Evolutionary conservation across 2,888 invertebrate genomes (phyloP).

Genomic region (Cartodere bifasciata): DNA sequence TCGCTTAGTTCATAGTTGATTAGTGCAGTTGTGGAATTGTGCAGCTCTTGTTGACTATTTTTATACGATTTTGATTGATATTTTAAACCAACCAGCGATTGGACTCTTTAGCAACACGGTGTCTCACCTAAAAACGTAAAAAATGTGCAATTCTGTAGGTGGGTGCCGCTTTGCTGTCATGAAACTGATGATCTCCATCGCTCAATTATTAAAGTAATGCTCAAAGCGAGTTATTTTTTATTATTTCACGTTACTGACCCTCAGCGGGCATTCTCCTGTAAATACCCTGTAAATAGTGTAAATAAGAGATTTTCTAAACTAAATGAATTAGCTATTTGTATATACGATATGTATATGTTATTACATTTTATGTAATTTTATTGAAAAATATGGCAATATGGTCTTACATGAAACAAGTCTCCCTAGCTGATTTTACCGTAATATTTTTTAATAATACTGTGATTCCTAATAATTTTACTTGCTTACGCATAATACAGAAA

Average conservation of each 20-base stretch:
- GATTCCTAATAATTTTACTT: too few species aligned
- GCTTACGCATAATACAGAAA: too few species aligned
- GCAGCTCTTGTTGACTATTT: constrained; percentile 32
- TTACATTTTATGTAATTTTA: constrained; percentile 28
- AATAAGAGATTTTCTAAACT: constrained; percentile 34
- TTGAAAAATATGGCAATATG: constrained; percentile 30
- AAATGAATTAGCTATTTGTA: constrained; percentile 15
- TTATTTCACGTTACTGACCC: constrained; percentile 28
- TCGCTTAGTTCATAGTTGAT: constrained; percentile 25
- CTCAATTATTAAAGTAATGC: constrained; percentile 24
- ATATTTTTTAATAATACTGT: constrained; percentile 2
- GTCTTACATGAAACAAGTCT: constrained; percentile 27
- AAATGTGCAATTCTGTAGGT: too few species aligned
- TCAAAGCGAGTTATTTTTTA: constrained; percentile 20
- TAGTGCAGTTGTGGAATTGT: constrained; percentile 29
- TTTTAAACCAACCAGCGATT: too few species aligned
- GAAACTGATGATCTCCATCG: constrained; percentile 32
- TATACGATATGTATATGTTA: constrained; percentile 18
- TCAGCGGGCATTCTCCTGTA: constrained; percentile 31
- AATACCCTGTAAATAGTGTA: constrained; percentile 30
- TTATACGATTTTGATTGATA: too few species aligned
- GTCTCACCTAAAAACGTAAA: too few species aligned
- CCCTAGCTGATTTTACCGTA: constrained; percentile 9
- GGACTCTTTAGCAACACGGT: constrained; percentile 17
- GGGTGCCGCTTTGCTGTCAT: too few species aligned